These are phyloP conservation scores for Hipposideros larvatus DNA, from an alignment of 2,797 vertebrate species.

Conservation along the genomic window DNA sequence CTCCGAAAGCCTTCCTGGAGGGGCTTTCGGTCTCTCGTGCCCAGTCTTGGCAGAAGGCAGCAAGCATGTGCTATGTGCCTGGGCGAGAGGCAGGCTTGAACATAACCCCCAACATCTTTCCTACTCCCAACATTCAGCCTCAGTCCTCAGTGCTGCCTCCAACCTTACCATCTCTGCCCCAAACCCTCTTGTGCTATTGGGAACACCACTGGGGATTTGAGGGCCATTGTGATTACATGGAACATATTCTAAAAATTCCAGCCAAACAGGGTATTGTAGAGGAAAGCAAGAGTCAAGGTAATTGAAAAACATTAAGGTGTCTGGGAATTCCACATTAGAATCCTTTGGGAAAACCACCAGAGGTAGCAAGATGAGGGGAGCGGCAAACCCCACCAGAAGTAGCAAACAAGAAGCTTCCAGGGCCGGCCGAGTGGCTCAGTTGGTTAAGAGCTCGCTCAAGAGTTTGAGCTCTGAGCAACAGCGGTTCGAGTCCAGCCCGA, in stretches of 20 bases:
- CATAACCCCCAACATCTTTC: no score
- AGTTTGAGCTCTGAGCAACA: no score
- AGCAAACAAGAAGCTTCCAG: conserved; percentile 54
- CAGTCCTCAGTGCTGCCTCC: conserved; percentile 2
- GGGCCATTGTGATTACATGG: neutral
- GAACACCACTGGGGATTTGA: neutral
- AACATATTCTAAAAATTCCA: conserved; percentile 50
- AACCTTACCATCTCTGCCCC: neutral
- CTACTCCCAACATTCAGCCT: no score
- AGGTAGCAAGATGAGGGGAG: conserved; percentile 27
- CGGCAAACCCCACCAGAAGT: conserved; percentile 45
- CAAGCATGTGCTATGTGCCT: neutral
- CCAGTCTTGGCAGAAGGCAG: conserved; percentile 1
- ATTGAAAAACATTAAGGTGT: conserved; percentile 29
- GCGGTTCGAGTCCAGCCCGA: no score
- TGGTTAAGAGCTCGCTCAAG: no score
- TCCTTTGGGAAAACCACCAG: conserved; percentile 54
- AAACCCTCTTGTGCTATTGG: conserved; percentile 56
- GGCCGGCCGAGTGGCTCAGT: no score
- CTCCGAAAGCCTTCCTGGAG: conserved; percentile 40
- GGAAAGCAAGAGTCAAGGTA: conserved; percentile 32
- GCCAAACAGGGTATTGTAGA: conserved; percentile 32
- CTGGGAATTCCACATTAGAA: conserved; percentile 41
- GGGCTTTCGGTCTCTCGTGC: conserved; percentile 17
- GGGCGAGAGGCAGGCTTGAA: neutral